Evolutionary conservation across 2,888 invertebrate species (phyloP), one percentile per base, ranked within the genome.

Genomic region (Tricholauxania praeusta): DNA sequence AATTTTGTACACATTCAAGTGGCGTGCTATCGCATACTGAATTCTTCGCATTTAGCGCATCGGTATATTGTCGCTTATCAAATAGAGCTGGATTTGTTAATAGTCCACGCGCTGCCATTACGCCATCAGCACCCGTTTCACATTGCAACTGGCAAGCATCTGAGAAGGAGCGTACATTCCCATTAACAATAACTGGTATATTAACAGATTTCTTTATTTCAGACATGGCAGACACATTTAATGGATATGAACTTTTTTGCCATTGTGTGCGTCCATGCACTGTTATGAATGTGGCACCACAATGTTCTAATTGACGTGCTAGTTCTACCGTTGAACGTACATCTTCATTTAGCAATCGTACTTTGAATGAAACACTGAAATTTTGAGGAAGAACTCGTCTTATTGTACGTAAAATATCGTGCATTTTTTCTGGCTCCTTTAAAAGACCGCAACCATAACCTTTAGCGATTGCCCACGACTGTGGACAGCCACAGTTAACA

Each of bases 401-500:
- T 17, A 96, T 92, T 80, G 93, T 92, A 80, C 89, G 89, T 0
- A 98, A 91, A 82, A 98, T 90, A 80, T 96, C 95, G 78, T 91
- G 91, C 7, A 99, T 91, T 12, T 93, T 81, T 82, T 98, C 93
- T 8, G 98, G 98, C 78, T 94, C 92, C 12, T 91, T 91, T 22
- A 98, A 87, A 77, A 98, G 87, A 74, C 93, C 92, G 82, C 95
- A 95, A 0, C 98, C 98, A 84, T 95, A 94, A 5, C 96, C 96
- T 83, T 96, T 94, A 78, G 93, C 91, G 87, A 95, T 93, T 0
- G 98, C 98, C 98, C 98, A 98, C 78, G 92, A 89, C 87, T 99
- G 99, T 1, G 99, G 99, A 81, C 99, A 99, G 0, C 99, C 99
- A 89, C 99, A 99, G 85, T 99, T 99, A 51, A 99, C 88, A 88